Conservation (phyloP, 2,888 invertebrate species). For the Oxycera nigricornis region DNA sequence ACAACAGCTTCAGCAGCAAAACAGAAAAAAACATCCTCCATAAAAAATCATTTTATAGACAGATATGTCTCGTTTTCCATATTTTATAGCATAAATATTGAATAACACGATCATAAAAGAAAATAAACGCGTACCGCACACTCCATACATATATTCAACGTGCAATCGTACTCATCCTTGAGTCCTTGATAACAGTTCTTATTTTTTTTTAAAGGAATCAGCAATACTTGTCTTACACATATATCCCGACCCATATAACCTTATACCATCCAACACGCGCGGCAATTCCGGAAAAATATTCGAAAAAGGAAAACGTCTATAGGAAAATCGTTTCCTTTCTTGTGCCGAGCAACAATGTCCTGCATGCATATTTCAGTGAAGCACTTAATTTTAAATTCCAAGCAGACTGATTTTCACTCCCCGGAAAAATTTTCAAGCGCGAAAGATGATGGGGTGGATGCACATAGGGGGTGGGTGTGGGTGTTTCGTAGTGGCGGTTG, state of each 20-base stretch:
- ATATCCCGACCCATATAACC: not conserved
- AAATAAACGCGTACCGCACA: slow-evolving; percentile 44
- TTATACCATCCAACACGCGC: not conserved
- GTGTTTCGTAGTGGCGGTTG: not conserved
- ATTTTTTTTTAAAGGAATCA: not conserved
- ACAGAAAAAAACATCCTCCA: slow-evolving; percentile 34
- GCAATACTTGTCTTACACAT: not conserved
- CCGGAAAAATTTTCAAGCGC: not conserved
- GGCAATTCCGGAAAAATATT: not conserved
- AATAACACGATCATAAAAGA: slow-evolving; percentile 48
- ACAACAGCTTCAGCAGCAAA: not conserved
- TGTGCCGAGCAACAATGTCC: slow-evolving; percentile 37
- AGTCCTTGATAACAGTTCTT: not conserved
- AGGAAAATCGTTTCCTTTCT: slow-evolving; percentile 39
- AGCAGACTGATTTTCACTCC: slow-evolving; percentile 49
- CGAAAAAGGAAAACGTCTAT: slow-evolving; percentile 31
- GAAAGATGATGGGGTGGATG: not conserved
- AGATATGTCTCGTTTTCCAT: slow-evolving; percentile 48
- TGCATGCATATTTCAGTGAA: slow-evolving; percentile 46
- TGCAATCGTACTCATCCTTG: slow-evolving; percentile 8
- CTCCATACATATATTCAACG: not conserved
- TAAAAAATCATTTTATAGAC: slow-evolving; percentile 48
- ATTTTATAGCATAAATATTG: slow-evolving; percentile 48
- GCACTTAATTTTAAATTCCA: slow-evolving; percentile 50
- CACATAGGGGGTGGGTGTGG: not conserved